Evolutionary conservation across 1,140 invertebrate genomes (phyloP), one percentile per base, ranked within the genome.

Genomic region (Macrostomum lignano): DNA sequence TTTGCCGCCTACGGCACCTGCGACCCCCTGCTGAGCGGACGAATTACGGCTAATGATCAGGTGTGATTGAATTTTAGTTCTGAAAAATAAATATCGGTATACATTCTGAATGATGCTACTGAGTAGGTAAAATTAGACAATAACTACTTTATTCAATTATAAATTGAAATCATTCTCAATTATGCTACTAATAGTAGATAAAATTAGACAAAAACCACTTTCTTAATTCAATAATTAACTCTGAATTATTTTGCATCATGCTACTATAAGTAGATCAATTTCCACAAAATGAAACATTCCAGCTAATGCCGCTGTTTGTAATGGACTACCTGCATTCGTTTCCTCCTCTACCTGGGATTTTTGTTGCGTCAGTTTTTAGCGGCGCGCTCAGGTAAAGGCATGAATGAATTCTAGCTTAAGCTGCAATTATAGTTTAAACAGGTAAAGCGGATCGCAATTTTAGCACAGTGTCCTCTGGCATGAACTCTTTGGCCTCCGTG

Each of bases 401-500:
- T 32, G 10, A 1, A 25, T 28, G 4, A 7, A 5, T 7, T 38
- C 36, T 17, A 5, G 15, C 40, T 7, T 20, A 38, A 14, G 28
- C 30, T 40, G 39, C 35, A 26, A 10, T 36, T 24, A 33, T 34
- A 36, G 56, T 61, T 3, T 40, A 37, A 20, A 24, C 11, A 25
- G 10, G 23, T 28, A 35, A 29, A 10, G 33, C 29, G 35, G 7
- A 15, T 14, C 7, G 21, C 10, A 13, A n/a, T 35, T 36, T 30
- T 50, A 82, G 77, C 44, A 84, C 81, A 3, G 73, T 88, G 2
- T 79, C 78, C 0, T 77, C 75, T 15, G 76, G 77, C 30, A 52
- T 86, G 28, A 86, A 84, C 48, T 81, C 78, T 0, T 53, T 88
- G 28, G 70, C 79, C 0, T 78, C 81, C 0, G 73, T 86, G 3